Evolutionary conservation across 1,140 invertebrate species (phyloP).

Genomic region (Druon quercuslanigerum): DNA sequence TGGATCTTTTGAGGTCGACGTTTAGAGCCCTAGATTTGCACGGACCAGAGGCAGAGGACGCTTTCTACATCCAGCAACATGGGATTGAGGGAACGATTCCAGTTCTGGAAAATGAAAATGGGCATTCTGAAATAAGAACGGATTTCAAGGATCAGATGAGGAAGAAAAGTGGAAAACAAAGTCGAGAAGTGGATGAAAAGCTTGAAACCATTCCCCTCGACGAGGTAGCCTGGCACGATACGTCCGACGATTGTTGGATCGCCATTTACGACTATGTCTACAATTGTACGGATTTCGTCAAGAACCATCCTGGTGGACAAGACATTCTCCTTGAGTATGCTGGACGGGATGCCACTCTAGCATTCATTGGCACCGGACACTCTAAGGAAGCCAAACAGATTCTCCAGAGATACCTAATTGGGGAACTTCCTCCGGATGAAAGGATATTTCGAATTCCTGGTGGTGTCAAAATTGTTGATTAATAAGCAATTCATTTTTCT

Average conservation of each 20-base stretch:
- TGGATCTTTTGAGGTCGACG: slow-evolving; percentile 49
- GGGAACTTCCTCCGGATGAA: slow-evolving; percentile 82
- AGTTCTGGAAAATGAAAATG: slow-evolving; percentile 17
- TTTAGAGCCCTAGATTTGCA: slow-evolving; percentile 40
- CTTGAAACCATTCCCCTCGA: slow-evolving; percentile 75
- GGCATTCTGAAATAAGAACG: not conserved
- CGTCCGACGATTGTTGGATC: slow-evolving; percentile 81
- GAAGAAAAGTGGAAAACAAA: not conserved
- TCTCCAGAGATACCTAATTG: slow-evolving; percentile 82
- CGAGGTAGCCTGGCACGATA: slow-evolving; percentile 82
- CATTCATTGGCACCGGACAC: slow-evolving; percentile 89
- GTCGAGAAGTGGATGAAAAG: not conserved
- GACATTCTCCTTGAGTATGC: slow-evolving; percentile 91
- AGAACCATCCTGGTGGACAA: slow-evolving; percentile 89
- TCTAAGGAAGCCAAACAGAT: slow-evolving; percentile 78
- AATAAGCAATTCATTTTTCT: not conserved
- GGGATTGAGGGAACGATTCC: slow-evolving; percentile 32
- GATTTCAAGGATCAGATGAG: slow-evolving; percentile 3
- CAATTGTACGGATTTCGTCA: slow-evolving; percentile 83
- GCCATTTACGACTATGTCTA: slow-evolving; percentile 86
- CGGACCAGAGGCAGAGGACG: not conserved
- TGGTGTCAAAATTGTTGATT: slow-evolving; percentile 64
- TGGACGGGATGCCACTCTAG: slow-evolving; percentile 89
- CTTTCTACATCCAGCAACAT: slow-evolving; percentile 32
- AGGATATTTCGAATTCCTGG: slow-evolving; percentile 80